Base-by-base conservation (phyloP, 2,797 vertebrate genomes). In the Eulemur albifrons region DNA sequence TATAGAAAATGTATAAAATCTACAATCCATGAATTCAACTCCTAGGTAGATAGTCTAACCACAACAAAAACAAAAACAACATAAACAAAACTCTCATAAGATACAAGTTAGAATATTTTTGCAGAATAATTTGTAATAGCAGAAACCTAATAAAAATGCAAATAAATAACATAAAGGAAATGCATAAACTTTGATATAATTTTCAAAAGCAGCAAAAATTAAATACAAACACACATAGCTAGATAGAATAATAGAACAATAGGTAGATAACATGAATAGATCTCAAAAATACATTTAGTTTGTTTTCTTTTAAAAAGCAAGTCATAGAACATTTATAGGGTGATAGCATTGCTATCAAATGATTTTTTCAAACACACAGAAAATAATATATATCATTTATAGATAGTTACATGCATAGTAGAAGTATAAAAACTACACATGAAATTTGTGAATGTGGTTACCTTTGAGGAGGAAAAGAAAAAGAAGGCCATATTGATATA, bases 351-450 rank as follows among this genome's bases (percentile, higher is more conserved):
- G 48, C 4, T 40, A 40, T 40, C 40, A 40, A 40, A 6, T 57
- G 59, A 50, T 35, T 80, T 88, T 91, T 94, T 75, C 63, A 87
- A 88, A 88, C 61, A 82, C 77, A 59, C 38, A 81, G 67, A 82
- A 93, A 94, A 88, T 52, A n/a, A 40, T 2, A 15, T 43, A n/a
- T 43, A 27, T 69, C 30, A 25, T 69, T 67, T 87, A 50, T 77
- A 8, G 20, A n/a, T 82, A 70, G n/a, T 77, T 82, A 73, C 4
- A 40, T 73, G 70, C 5, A 2, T 43, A 76, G 13, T 63, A 21
- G 52, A 82, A 73, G 5, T 83, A 73, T 83, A 82, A 87, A 67
- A 89, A 93, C 54, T 69, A 69, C 12, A 72, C 48, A 13, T 25
- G 32, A 63, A 88, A 88, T 84, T 69, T 95, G 9, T 84, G 32